Conservation (phyloP, 2,888 invertebrate species). For the Andrena praecox region DNA sequence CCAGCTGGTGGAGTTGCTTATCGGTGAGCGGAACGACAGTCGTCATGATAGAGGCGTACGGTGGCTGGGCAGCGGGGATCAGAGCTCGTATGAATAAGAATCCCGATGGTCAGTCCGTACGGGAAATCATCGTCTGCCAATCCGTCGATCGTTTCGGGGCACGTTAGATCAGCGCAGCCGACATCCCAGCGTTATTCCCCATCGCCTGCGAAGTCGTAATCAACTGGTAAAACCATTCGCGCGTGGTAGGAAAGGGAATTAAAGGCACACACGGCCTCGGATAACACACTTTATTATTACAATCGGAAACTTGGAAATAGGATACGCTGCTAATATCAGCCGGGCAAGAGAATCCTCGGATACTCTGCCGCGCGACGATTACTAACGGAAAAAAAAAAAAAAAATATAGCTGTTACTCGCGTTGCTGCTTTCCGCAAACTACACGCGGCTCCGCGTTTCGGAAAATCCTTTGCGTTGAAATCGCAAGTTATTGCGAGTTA, state of each 20-base stretch:
- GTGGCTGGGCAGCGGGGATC: slow-evolving; percentile 70
- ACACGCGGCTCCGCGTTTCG: no score
- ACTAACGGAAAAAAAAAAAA: no score
- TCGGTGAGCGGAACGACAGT: slow-evolving; percentile 83
- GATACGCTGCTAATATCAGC: no score
- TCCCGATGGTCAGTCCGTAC: slow-evolving; percentile 46
- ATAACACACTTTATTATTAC: no score
- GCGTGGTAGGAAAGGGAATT: background rate
- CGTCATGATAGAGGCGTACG: slow-evolving; percentile 80
- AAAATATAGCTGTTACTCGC: no score
- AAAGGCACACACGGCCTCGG: no score
- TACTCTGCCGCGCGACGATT: no score
- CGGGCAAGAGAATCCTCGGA: no score
- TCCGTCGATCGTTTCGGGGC: slow-evolving; percentile 51
- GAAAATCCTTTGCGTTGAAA: no score
- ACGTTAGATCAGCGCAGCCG: slow-evolving; percentile 38
- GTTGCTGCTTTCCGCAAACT: no score
- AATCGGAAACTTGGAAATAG: no score
- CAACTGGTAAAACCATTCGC: slow-evolving; percentile 18
- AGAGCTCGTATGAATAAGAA: slow-evolving; percentile 59
- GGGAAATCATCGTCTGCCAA: slow-evolving; percentile 48
- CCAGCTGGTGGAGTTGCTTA: slow-evolving; percentile 86
- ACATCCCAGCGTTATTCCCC: slow-evolving; percentile 27
- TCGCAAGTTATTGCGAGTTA: no score
- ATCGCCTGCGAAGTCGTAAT: slow-evolving; percentile 37